Conservation (phyloP, 2,888 invertebrate species). For the Druceiella hillmani region DNA sequence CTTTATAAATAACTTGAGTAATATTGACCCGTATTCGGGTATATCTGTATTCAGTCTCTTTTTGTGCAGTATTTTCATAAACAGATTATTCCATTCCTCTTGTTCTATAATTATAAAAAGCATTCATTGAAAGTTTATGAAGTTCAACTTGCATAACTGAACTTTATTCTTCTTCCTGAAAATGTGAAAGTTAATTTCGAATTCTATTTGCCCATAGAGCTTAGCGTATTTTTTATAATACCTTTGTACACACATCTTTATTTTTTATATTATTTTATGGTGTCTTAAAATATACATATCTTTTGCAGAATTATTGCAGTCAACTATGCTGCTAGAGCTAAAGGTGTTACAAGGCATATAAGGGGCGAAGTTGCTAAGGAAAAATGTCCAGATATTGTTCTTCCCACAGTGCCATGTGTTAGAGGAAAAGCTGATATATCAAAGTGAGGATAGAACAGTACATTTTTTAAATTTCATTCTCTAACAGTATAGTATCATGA, state of each 20-base stretch:
- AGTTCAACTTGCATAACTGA: not conserved
- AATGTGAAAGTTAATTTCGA: not conserved
- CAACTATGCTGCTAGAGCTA: slow-evolving; percentile 89
- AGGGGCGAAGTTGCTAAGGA: slow-evolving; percentile 85
- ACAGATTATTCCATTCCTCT: no score
- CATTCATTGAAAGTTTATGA: not conserved
- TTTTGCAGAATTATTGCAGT: slow-evolving; percentile 86
- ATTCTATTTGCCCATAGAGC: not conserved
- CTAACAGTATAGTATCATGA: no score
- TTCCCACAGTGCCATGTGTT: slow-evolving; percentile 79
- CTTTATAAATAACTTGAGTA: no score
- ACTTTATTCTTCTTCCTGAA: slow-evolving; percentile 3
- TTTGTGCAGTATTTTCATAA: no score
- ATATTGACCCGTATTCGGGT: no score
- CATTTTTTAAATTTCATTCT: no score
- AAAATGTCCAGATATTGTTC: slow-evolving; percentile 80
- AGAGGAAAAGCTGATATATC: slow-evolving; percentile 92
- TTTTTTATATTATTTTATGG: no score
- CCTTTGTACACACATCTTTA: not conserved
- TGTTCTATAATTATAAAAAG: no score
- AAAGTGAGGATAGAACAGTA: slow-evolving; percentile 66
- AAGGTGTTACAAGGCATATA: slow-evolving; percentile 88
- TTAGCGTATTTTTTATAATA: not conserved
- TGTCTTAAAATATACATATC: no score
- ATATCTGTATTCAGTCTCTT: no score